A percentile compares a stretch with the other conserved stretches of the same genome.
Evolutionary conservation across 2,797 vertebrate species (phyloP).

Genomic region (Chromis chromis): DNA sequence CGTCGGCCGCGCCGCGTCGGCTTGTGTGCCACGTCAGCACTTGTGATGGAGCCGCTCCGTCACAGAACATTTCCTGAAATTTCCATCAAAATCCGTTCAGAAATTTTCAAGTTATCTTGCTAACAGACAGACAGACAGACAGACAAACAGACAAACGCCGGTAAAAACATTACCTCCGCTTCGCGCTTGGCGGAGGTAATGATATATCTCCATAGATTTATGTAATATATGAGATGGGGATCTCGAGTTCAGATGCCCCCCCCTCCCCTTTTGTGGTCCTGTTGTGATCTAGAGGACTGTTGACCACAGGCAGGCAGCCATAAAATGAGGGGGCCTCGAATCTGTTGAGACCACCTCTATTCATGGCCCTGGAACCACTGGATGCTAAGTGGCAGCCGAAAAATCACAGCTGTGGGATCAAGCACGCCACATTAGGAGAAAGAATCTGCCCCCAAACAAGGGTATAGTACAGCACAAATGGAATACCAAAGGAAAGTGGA

Average conservation of each 20-base stretch:
- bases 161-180: too few relatives aligned
- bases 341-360: slow-evolving; percentile 82
- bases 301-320: slow-evolving; percentile 61
- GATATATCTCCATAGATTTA: background rate
- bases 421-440: slow-evolving; percentile 71
- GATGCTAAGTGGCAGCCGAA: slow-evolving; percentile 83
- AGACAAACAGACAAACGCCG: too few relatives aligned
- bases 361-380: slow-evolving; percentile 68
- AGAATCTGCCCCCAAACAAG: slow-evolving; percentile 42
- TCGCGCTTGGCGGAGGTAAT: too few relatives aligned
- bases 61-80: too few relatives aligned
- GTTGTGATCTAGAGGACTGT: slow-evolving; percentile 59
- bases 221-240: slow-evolving; percentile 9
- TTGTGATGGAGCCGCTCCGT: too few relatives aligned
- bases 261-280: slow-evolving; percentile 51
- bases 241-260: slow-evolving; percentile 34
- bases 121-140: too few relatives aligned
- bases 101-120: too few relatives aligned
- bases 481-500: slow-evolving; percentile 45
- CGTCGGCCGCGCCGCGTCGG: too few relatives aligned
- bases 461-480: slow-evolving; percentile 56
- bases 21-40: too few relatives aligned
- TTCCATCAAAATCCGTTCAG: too few relatives aligned
- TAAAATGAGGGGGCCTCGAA: slow-evolving; percentile 67
- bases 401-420: slow-evolving; percentile 83